Conservation (phyloP, 2,888 invertebrate genomes). For the Noctua fimbriata region DNA sequence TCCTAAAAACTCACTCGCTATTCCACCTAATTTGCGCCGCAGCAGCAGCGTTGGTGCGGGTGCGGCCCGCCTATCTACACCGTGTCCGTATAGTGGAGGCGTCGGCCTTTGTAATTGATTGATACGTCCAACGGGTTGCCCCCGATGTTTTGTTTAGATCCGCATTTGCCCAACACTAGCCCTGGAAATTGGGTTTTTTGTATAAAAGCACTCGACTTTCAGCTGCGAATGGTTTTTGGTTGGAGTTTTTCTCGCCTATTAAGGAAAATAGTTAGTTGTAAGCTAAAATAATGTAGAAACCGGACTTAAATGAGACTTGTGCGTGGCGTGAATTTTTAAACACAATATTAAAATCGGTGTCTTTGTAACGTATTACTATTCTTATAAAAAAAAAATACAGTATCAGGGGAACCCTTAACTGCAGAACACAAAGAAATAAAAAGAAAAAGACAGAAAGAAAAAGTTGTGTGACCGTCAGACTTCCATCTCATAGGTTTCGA, state of each 20-base stretch:
- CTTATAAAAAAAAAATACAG: too few species aligned
- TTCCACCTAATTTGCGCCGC: conserved; percentile 59
- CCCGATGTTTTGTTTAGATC: conserved; percentile 66
- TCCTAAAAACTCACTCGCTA: conserved; percentile 21
- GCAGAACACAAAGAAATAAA: too few species aligned
- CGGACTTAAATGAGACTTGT: not conserved
- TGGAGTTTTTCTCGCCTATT: not conserved
- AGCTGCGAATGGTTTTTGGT: conserved; percentile 31
- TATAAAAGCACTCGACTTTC: conserved; percentile 45
- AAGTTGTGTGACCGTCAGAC: too few species aligned
- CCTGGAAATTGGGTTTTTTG: conserved; percentile 63
- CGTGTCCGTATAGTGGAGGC: conserved; percentile 82
- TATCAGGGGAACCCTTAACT: too few species aligned
- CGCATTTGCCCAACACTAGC: conserved; percentile 58
- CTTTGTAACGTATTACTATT: too few species aligned
- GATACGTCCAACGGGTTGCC: conserved; percentile 82
- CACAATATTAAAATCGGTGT: not conserved
- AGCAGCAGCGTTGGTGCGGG: conserved; percentile 66
- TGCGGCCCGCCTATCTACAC: conserved; percentile 79
- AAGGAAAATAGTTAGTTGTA: not conserved
- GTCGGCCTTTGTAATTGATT: conserved; percentile 88
- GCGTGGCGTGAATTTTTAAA: not conserved
- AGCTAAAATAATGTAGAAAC: not conserved
- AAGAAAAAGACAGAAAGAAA: too few species aligned
- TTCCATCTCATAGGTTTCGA: too few species aligned